Evolutionary conservation across 2,797 vertebrate species (phyloP), one percentile per base, ranked within the genome.

Genomic region (Furcifer pardalis): DNA sequence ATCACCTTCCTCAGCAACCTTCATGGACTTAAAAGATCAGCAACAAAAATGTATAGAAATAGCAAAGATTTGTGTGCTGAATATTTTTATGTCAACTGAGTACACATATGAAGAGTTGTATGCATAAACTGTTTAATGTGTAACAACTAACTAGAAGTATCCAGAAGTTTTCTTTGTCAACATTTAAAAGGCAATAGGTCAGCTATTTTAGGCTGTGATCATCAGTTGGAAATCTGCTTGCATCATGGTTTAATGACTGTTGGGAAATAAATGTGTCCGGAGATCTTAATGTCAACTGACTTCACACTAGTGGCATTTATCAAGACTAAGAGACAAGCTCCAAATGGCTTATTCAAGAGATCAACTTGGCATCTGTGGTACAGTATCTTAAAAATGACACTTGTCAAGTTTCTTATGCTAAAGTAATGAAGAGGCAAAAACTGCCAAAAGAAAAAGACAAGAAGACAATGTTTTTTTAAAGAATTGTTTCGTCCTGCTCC

Each of bases 31-130:
- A 37, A 44, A 0, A 21, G 27, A 4, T 27, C 23, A 66, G 46
- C 0, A 1, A 59, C 0, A 1, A 21, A 30, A 7, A 52, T 23
- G 7, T 32, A 25, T 27, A 52, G 86, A 56, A 0, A 0, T 23
- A 84, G 19, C 35, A 69, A 79, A 8, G 5, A 65, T 73, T 59
- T 21, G 1, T 78, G 5, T 5, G 13, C 15, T 42, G 56, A 3
- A 0, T 1, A 13, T 59, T 42, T 82, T 84, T 75, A 7, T 6
- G 1, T 13, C 79, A 15, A 68, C 6, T 2, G 52, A 21, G 75
- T 73, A 71, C 25, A n/a, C 8, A 17, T 12, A 27, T n/a, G 49
- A 72, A 79, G 2, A 12, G 30, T 5, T 0, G 0, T 60, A 30
- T 40, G 4, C 17, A 75, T 56, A 0, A 32, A 19, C 10, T 35